Conservation (phyloP, 2,113 vertebrate species). For the Puntigrus tetrazona region DNA sequence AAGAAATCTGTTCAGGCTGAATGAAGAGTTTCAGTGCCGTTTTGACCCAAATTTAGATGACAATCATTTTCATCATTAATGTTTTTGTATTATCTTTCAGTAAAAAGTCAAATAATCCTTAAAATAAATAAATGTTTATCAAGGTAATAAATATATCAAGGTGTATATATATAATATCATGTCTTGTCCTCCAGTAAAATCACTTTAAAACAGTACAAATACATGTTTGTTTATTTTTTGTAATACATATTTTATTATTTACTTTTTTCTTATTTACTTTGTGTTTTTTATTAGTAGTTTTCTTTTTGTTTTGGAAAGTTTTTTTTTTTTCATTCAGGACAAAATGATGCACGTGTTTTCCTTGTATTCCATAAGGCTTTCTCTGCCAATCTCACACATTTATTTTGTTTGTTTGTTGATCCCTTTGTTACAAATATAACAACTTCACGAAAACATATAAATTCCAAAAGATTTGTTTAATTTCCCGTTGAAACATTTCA, state of each 20-base stretch:
- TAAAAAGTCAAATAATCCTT: neutral
- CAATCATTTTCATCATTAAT: neutral
- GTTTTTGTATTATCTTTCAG: neutral
- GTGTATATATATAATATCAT: too few species aligned
- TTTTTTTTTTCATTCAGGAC: neutral
- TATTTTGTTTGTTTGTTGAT: neutral
- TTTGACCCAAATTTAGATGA: neutral
- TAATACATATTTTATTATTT: neutral
- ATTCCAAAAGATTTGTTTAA: neutral
- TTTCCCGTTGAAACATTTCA: neutral
- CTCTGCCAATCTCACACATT: slow-evolving; percentile 3
- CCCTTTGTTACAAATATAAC: neutral
- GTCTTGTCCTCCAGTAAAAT: neutral
- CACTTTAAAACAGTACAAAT: neutral
- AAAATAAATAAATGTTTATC: too few species aligned
- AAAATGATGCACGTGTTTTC: neutral
- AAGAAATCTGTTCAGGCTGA: neutral
- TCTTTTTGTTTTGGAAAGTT: too few species aligned
- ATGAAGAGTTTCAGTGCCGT: neutral
- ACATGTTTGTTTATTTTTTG: neutral
- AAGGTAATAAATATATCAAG: too few species aligned
- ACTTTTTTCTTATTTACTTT: neutral
- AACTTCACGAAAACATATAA: slow-evolving; percentile 7
- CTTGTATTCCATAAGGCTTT: neutral
- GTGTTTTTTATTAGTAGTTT: too few species aligned